A percentile compares a stretch with the other conserved stretches of the same genome.
Evolutionary conservation across 1,140 invertebrate genomes (phyloP).

Genomic region (Euura lappo): DNA sequence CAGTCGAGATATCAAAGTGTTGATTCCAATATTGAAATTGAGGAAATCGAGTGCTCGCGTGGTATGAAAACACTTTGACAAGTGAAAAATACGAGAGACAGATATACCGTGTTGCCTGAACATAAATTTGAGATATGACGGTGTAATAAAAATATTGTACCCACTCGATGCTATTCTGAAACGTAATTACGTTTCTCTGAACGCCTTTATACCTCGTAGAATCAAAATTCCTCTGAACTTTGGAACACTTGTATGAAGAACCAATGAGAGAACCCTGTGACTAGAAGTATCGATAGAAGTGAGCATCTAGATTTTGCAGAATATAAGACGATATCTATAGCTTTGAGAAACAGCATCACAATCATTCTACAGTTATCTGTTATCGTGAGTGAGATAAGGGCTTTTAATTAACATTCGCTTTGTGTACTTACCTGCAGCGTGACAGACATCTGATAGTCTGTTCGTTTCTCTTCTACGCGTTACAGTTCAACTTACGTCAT

Average conservation of each 20-base stretch:
- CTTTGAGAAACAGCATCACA: too few relatives aligned
- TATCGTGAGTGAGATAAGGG: background rate
- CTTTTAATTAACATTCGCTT: background rate
- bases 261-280: too few relatives aligned
- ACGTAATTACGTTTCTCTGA: background rate
- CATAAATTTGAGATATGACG: background rate
- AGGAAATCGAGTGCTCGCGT: background rate
- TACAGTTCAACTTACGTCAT: too few relatives aligned
- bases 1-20: background rate
- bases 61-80: background rate
- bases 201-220: background rate
- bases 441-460: background rate
- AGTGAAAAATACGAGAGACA: background rate
- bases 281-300: background rate
- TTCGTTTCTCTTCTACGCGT: too few relatives aligned
- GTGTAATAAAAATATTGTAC: background rate
- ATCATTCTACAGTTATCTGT: background rate
- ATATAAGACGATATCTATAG: background rate
- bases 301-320: background rate
- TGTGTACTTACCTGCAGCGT: background rate
- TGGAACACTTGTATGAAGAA: background rate
- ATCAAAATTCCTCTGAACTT: background rate
- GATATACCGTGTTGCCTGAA: background rate
- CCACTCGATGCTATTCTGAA: background rate
- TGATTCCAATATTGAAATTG: background rate